Evolutionary conservation across 1,140 invertebrate genomes (phyloP).

Genomic region (Drosophila repleta): DNA sequence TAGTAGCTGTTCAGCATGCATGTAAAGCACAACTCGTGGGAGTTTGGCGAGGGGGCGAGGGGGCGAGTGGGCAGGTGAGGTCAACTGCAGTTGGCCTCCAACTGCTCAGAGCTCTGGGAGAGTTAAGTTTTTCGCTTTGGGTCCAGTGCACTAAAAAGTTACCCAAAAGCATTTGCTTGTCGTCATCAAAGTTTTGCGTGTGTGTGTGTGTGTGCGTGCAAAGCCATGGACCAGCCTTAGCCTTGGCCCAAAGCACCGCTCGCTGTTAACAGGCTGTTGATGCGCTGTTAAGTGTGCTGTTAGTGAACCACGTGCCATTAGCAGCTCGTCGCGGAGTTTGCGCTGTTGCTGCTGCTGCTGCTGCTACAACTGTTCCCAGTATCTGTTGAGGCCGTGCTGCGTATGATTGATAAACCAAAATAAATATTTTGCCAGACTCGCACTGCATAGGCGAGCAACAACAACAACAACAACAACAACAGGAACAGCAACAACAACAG

Average conservation of each 20-base stretch:
- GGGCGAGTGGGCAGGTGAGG: background rate
- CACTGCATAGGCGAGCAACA: constrained; percentile 56
- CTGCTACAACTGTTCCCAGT: constrained; percentile 70
- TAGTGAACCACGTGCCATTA: constrained; percentile 58
- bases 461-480: constrained; percentile 39
- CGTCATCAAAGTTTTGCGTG: constrained; percentile 52
- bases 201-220: constrained; percentile 12
- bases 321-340: constrained; percentile 60
- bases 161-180: constrained; percentile 77
- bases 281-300: constrained; percentile 41
- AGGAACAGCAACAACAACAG: constrained; percentile 5
- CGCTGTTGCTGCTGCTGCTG: constrained; percentile 29
- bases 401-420: constrained; percentile 83
- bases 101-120: background rate
- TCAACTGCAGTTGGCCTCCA: constrained; percentile 34
- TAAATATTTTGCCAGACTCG: constrained; percentile 78
- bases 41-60: background rate
- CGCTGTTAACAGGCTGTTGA: constrained; percentile 31
- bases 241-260: constrained; percentile 59
- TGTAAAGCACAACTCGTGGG: constrained; percentile 20
- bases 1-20: constrained; percentile 39
- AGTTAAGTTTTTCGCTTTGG: constrained; percentile 43
- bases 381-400: constrained; percentile 52
- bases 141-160: constrained; percentile 50
- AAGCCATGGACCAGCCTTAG: constrained; percentile 52